These are phyloP conservation scores for Vireo altiloquus DNA, from an alignment of 2,113 vertebrate species.

Conservation along the genomic window DNA sequence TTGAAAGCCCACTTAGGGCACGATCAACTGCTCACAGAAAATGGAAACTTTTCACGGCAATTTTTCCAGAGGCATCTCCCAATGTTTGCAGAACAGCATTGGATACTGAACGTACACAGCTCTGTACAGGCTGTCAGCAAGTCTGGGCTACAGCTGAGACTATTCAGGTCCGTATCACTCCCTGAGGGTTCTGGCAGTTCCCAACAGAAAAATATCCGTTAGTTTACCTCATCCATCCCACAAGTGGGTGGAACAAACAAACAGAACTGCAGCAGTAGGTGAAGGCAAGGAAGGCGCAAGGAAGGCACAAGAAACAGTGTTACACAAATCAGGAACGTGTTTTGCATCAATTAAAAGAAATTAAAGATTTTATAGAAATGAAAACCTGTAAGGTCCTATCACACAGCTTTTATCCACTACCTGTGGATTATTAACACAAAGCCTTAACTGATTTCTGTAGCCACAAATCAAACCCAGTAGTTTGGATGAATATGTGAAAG, in stretches of 20 bases:
- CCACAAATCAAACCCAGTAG: neutral
- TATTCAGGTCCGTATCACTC: fast-evolving
- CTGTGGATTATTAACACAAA: neutral
- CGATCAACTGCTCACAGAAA: fast-evolving
- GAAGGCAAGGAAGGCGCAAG: neutral
- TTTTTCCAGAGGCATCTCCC: neutral
- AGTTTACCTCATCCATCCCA: neutral
- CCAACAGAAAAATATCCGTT: neutral
- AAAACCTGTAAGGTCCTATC: neutral
- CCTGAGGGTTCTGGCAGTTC: neutral
- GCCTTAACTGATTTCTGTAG: neutral
- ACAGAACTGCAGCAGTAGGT: neutral
- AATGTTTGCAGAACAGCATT: neutral
- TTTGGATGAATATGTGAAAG: neutral
- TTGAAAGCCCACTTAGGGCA: neutral
- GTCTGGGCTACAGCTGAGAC: too few species aligned
- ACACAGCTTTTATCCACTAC: neutral
- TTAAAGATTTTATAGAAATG: neutral
- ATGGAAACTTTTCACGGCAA: neutral
- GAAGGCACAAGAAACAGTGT: neutral
- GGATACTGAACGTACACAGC: fast-evolving
- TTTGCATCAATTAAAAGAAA: neutral
- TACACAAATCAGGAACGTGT: neutral
- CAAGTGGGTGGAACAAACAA: neutral
- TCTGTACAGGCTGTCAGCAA: neutral